Evolutionary conservation across 2,888 invertebrate genomes (phyloP).

Genomic region (Drosophila niveifrons): DNA sequence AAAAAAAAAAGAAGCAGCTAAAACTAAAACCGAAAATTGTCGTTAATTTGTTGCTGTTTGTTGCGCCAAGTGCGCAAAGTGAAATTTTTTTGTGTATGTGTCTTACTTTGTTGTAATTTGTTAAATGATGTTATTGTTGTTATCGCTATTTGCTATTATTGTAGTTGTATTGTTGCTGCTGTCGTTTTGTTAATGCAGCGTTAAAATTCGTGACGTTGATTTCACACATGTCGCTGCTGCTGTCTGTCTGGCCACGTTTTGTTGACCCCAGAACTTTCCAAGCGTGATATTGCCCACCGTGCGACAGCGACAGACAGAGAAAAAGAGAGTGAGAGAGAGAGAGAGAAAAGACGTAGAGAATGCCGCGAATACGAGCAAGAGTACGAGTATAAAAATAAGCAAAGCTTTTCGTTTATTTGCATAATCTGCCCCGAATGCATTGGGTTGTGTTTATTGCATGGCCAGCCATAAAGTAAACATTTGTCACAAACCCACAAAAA

Average conservation of each 20-base stretch:
- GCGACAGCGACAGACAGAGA: not conserved
- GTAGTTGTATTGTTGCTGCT: conserved; percentile 28
- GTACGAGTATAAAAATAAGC: conserved; percentile 40
- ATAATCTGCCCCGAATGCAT: conserved; percentile 42
- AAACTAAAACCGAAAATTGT: conserved; percentile 67
- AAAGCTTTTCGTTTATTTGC: conserved; percentile 47
- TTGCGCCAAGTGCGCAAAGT: conserved; percentile 57
- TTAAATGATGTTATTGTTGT: conserved; percentile 25
- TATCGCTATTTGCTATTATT: conserved; percentile 6
- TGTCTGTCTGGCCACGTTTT: conserved; percentile 58
- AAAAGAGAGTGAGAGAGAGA: not conserved
- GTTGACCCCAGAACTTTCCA: conserved; percentile 68
- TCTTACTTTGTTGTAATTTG: conserved; percentile 31
- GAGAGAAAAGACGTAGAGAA: not conserved
- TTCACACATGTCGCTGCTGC: conserved; percentile 57
- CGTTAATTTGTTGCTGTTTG: conserved; percentile 62
- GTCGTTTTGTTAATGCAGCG: conserved; percentile 70
- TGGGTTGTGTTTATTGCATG: conserved; percentile 34
- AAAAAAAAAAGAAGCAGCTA: conserved; percentile 24
- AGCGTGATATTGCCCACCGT: conserved; percentile 55
- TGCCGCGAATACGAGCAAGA: conserved; percentile 13
- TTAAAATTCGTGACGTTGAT: conserved; percentile 53
- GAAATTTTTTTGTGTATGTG: conserved; percentile 61
- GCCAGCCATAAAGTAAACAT: conserved; percentile 41
- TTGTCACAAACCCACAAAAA: conserved; percentile 19